A percentile compares a stretch with the other conserved stretches of the same genome.
Evolutionary conservation across 2,113 vertebrate species (phyloP).

Genomic region (Setophaga kirtlandii): DNA sequence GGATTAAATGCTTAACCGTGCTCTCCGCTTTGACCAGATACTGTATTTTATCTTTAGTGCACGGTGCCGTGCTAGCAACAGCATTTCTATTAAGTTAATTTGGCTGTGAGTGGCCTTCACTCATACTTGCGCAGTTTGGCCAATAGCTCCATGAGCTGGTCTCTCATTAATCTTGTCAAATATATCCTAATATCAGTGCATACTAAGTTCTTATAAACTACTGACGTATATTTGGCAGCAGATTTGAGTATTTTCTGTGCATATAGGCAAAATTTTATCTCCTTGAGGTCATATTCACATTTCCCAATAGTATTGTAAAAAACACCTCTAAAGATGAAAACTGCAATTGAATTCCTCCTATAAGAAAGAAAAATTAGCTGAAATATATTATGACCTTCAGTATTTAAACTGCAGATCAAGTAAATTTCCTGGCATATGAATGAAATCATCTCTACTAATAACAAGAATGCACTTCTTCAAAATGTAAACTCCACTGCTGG

Average conservation of each 20-base stretch:
- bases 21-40: neutral
- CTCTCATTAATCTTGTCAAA: constrained; percentile 41
- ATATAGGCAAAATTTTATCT: neutral
- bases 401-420: neutral
- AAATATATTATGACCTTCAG: neutral
- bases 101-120: neutral
- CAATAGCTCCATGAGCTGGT: neutral
- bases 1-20: neutral
- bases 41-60: neutral
- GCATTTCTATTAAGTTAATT: constrained; percentile 7
- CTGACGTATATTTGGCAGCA: constrained; percentile 8
- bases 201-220: neutral
- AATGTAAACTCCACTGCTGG: neutral
- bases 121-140: neutral
- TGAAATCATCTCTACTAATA: neutral
- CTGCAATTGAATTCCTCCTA: neutral
- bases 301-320: neutral
- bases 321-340: neutral
- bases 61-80: neutral
- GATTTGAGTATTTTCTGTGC: constrained; percentile 5
- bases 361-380: neutral
- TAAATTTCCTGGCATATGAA: neutral
- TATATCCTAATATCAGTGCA: neutral
- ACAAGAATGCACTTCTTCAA: neutral
- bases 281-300: neutral